phyloP scores from a whole-genome alignment of 2,113 vertebrate genomes.

The Orthonyx spaldingii region DNA sequence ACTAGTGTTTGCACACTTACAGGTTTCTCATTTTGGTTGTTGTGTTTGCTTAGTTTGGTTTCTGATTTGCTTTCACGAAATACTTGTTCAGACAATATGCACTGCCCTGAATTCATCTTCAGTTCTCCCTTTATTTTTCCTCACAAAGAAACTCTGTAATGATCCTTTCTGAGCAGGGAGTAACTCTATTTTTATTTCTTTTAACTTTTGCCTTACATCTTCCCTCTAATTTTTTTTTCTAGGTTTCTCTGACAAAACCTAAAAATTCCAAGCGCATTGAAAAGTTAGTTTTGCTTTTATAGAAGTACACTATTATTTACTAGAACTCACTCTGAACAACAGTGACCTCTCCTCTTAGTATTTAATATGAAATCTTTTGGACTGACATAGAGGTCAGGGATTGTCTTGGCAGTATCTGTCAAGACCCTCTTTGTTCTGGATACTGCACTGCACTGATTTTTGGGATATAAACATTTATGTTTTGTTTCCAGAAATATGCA shows the following conservation, averaged over 20 bases:
- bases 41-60: not conserved
- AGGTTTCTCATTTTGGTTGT: not conserved
- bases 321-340: not conserved
- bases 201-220: not conserved
- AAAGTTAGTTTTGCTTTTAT: not conserved
- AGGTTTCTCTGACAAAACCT: not conserved
- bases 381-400: not conserved
- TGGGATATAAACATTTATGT: not conserved
- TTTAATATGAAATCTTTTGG: not conserved
- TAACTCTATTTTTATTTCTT: not conserved
- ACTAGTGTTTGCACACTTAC: accelerated
- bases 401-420: not conserved
- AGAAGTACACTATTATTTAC: not conserved
- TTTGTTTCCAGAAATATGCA: not conserved
- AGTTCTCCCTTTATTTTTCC: not conserved
- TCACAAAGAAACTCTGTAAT: not conserved
- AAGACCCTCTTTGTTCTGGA: not conserved
- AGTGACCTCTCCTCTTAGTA: not conserved
- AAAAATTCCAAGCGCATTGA: not conserved
- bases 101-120: not conserved
- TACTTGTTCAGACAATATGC: not conserved
- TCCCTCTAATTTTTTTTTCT: not conserved
- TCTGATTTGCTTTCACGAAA: not conserved
- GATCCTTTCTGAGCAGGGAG: not conserved
- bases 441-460: not conserved